A percentile compares a stretch with the other conserved stretches of the same genome.
phyloP scores from a whole-genome alignment of 2,797 vertebrate genomes.

The Pangasius macronema region DNA sequence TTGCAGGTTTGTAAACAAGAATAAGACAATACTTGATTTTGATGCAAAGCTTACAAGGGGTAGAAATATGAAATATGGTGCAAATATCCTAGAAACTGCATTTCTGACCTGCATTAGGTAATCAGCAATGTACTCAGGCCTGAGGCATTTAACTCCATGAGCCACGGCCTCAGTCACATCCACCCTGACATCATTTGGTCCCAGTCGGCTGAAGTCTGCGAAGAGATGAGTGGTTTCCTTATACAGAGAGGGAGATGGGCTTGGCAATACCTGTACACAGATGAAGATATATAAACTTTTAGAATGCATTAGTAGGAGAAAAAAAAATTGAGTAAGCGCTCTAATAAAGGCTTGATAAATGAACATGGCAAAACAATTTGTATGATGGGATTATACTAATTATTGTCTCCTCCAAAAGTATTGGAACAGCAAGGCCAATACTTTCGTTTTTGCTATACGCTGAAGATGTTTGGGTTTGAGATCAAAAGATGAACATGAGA shows the following conservation, averaged over 20 bases:
- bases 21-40: not conserved
- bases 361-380: not conserved
- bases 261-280: constrained; percentile 80
- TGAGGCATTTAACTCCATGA: constrained; percentile 86
- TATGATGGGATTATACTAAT: not conserved
- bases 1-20: not conserved
- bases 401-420: not conserved
- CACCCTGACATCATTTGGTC: constrained; percentile 80
- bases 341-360: not conserved
- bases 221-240: constrained; percentile 90
- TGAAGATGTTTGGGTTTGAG: not conserved
- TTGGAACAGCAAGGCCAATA: not conserved
- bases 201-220: constrained; percentile 89
- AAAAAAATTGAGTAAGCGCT: not conserved
- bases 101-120: constrained; percentile 90
- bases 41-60: not conserved
- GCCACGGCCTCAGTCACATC: constrained; percentile 79
- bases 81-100: not conserved
- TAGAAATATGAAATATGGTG: not conserved
- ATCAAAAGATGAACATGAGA: not conserved
- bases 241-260: constrained; percentile 78
- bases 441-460: not conserved
- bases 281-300: not conserved
- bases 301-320: not conserved
- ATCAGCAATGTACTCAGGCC: constrained; percentile 94